Conservation (phyloP, 2,888 invertebrate genomes). For the Leucoma salicis region DNA sequence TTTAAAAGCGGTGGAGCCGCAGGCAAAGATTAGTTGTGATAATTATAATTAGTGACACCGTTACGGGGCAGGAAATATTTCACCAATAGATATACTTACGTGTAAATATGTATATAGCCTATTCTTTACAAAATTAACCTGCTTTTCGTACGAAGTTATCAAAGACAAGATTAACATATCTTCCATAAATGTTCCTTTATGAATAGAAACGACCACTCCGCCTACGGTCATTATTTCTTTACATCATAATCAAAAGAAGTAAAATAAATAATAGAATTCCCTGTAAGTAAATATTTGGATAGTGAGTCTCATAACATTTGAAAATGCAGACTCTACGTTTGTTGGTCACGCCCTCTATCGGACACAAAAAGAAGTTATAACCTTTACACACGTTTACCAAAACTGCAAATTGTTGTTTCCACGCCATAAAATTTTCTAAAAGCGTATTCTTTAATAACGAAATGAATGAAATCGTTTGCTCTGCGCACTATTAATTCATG, state of each 20-base stretch:
- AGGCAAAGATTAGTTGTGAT: too few species aligned
- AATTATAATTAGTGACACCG: too few species aligned
- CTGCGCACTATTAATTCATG: conserved; percentile 69
- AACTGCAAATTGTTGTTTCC: conserved; percentile 79
- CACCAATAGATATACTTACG: too few species aligned
- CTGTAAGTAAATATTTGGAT: conserved; percentile 79
- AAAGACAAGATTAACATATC: conserved; percentile 6
- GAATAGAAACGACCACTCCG: conserved; percentile 17
- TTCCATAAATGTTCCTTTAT: background rate
- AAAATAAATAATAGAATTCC: conserved; percentile 50
- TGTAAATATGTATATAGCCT: too few species aligned
- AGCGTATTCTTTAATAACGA: conserved; percentile 44
- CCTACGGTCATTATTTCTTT: conserved; percentile 17
- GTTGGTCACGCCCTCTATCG: conserved; percentile 71
- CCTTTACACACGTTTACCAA: conserved; percentile 42
- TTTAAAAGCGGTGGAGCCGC: too few species aligned
- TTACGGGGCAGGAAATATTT: too few species aligned
- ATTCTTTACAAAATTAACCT: too few species aligned
- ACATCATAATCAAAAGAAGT: conserved; percentile 24
- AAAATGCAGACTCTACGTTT: conserved; percentile 36
- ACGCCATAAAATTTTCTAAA: conserved; percentile 73
- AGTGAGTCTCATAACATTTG: conserved; percentile 66
- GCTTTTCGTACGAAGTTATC: background rate
- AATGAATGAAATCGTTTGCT: conserved; percentile 49
- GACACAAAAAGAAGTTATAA: conserved; percentile 52